Percentiles rank a stretch among this genome's conserved stretches.
Evolutionary conservation across 1,140 invertebrate species (phyloP).

Genomic region (Adoxophyes honmai): DNA sequence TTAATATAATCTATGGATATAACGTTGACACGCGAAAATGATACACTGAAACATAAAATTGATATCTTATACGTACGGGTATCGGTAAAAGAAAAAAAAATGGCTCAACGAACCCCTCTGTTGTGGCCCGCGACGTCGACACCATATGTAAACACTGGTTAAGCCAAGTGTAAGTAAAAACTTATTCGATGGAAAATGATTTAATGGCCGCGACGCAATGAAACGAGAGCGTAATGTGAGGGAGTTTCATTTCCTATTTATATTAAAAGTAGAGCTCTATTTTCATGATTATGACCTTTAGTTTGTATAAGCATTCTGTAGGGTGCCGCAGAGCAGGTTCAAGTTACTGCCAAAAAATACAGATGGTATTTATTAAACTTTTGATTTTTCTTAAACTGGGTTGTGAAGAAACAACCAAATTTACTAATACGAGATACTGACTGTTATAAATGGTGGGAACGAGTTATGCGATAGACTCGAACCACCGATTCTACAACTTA

Average conservation of each 20-base stretch:
- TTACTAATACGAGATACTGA: no score
- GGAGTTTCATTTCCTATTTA: slow-evolving; percentile 5
- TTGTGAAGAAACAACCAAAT: no score
- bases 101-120: neutral
- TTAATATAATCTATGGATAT: no score
- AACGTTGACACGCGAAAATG: no score
- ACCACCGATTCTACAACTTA: no score
- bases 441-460: no score
- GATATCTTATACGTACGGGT: neutral
- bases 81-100: neutral
- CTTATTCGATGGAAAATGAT: slow-evolving; percentile 33
- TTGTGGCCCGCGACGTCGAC: neutral
- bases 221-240: slow-evolving; percentile 2
- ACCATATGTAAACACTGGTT: slow-evolving; percentile 25
- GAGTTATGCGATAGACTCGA: no score
- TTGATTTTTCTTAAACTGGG: no score
- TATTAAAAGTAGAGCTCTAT: neutral
- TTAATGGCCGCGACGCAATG: slow-evolving; percentile 22
- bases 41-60: slow-evolving; percentile 2
- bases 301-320: neutral
- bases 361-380: no score
- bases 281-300: neutral
- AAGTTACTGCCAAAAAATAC: no score
- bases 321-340: no score
- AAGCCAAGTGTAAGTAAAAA: slow-evolving; percentile 28